Evolutionary conservation across 2,113 vertebrate species (phyloP).

Genomic region (Odocoileus virginianus): DNA sequence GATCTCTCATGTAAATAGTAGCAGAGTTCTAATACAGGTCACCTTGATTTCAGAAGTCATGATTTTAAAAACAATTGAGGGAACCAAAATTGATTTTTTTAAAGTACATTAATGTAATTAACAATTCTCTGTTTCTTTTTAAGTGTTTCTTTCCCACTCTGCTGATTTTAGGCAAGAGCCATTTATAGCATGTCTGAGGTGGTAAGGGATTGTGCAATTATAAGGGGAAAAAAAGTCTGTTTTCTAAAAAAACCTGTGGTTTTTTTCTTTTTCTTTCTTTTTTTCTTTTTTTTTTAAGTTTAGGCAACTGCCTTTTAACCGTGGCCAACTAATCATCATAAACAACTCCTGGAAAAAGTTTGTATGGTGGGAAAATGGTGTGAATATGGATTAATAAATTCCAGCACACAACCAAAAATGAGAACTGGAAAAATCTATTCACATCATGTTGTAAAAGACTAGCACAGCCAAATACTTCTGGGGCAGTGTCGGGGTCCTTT

Average conservation of each 20-base stretch:
- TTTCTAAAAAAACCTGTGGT: background rate
- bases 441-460: background rate
- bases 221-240: background rate
- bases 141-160: background rate
- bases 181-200: background rate
- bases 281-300: background rate
- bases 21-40: background rate
- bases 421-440: background rate
- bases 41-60: background rate
- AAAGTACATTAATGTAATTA: background rate
- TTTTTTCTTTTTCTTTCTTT: background rate
- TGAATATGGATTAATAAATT: background rate
- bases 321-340: background rate
- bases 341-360: background rate
- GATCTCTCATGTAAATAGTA: background rate
- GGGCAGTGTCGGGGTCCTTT: background rate
- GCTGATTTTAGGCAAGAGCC: background rate
- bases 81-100: background rate
- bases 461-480: background rate
- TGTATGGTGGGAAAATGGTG: background rate
- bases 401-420: background rate
- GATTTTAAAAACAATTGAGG: background rate
- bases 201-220: background rate
- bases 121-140: background rate
- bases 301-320: background rate